These are phyloP conservation scores for Drosophila triauraria DNA, from an alignment of 1,140 invertebrate species.

Conservation along the genomic window DNA sequence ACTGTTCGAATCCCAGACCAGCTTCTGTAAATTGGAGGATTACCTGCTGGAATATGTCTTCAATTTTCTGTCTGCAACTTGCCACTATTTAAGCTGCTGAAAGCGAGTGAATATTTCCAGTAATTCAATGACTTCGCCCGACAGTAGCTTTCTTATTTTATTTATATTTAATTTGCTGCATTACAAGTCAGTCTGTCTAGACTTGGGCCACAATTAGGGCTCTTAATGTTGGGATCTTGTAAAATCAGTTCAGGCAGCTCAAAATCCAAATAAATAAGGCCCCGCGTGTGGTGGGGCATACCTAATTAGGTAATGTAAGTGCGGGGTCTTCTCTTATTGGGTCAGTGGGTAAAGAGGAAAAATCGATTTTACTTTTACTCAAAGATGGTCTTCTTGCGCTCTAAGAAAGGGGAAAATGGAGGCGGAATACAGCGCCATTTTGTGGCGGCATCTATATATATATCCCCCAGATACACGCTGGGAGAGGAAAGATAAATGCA, in stretches of 20 bases:
- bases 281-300: slow-evolving; percentile 15
- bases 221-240: slow-evolving; percentile 10
- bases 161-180: background rate
- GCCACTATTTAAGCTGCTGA: too few species aligned
- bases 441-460: slow-evolving; percentile 28
- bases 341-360: background rate
- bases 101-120: too few species aligned
- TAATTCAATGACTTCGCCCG: too few species aligned
- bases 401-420: background rate
- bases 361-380: slow-evolving; percentile 15
- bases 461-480: slow-evolving; percentile 5
- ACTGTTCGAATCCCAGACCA: too few species aligned
- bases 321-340: slow-evolving; percentile 8
- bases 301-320: background rate
- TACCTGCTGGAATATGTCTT: too few species aligned
- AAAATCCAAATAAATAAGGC: slow-evolving; percentile 32
- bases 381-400: background rate
- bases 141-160: background rate
- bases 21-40: too few species aligned
- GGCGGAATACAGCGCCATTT: slow-evolving; percentile 26
- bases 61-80: too few species aligned
- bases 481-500: background rate
- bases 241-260: background rate
- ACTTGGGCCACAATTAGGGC: background rate
- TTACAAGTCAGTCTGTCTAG: background rate